These are phyloP conservation scores for Platorchestia sp. DNA, from an alignment of 1,140 invertebrate species.

Conservation along the genomic window DNA sequence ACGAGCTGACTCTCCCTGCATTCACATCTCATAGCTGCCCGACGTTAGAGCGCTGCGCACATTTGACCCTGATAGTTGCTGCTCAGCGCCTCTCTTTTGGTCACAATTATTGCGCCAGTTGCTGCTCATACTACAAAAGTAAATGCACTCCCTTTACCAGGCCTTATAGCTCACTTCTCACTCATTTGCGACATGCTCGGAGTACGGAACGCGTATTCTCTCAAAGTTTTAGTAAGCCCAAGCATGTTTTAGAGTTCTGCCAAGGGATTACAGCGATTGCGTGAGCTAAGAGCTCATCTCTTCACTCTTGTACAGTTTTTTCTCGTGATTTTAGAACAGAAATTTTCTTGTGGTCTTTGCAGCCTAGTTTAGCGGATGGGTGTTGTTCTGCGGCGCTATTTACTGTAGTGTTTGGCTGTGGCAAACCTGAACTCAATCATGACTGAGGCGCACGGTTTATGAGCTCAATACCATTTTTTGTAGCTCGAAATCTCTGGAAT, in stretches of 20 bases:
- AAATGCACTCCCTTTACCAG: not conserved
- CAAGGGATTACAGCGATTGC: not conserved
- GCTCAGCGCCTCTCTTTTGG: not conserved
- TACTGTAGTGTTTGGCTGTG: constrained; percentile 36
- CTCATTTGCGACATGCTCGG: not conserved
- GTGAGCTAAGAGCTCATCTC: not conserved
- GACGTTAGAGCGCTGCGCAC: not conserved
- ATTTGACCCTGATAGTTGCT: too few relatives aligned
- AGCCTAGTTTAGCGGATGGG: not conserved
- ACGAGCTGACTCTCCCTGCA: not conserved
- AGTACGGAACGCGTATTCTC: not conserved
- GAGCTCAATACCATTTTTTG: constrained; percentile 43
- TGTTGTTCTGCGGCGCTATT: constrained; percentile 16
- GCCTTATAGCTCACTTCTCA: not conserved
- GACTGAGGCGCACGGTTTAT: not conserved
- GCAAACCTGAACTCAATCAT: constrained; percentile 50
- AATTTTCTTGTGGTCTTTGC: not conserved
- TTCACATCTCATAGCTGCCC: not conserved
- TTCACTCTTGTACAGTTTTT: not conserved
- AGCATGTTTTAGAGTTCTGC: not conserved
- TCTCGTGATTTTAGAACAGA: not conserved
- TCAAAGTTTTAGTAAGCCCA: not conserved
- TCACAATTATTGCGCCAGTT: not conserved
- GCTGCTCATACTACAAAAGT: not conserved
- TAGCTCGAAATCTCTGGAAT: not conserved